These are phyloP conservation scores for Mobula hypostoma DNA, from an alignment of 2,113 vertebrate genomes.

Conservation along the genomic window DNA sequence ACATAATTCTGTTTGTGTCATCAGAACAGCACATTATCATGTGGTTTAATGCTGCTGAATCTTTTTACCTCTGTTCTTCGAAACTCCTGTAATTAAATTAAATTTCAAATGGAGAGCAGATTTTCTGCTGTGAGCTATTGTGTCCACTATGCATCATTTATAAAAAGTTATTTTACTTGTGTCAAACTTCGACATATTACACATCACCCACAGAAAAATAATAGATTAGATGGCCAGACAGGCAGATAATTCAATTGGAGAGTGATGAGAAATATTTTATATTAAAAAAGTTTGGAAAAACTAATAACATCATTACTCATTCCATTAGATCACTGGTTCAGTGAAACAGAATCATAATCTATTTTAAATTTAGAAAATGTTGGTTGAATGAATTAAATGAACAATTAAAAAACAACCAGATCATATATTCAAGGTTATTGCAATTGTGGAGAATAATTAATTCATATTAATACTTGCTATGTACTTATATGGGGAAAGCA, in stretches of 20 bases:
- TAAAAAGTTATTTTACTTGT: slow-evolving; percentile 1
- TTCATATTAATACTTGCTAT: background rate
- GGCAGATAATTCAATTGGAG: background rate
- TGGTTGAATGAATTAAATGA: background rate
- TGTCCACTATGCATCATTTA: background rate
- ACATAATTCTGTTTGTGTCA: background rate
- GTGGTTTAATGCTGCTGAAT: background rate
- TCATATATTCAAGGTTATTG: background rate
- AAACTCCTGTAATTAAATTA: background rate
- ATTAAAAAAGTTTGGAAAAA: background rate
- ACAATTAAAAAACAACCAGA: background rate
- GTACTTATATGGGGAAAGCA: background rate
- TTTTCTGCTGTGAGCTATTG: slow-evolving; percentile 8
- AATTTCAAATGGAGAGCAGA: background rate
- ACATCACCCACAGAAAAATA: background rate
- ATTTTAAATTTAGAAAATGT: background rate
- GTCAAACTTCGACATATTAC: background rate
- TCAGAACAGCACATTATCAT: background rate
- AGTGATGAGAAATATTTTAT: slow-evolving; percentile 25
- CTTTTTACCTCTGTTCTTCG: background rate
- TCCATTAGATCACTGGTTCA: background rate
- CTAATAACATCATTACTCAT: slow-evolving; percentile 11
- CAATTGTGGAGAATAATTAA: background rate
- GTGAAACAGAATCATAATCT: background rate
- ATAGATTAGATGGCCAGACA: slow-evolving; percentile 5